Evolutionary conservation across 2,888 invertebrate species (phyloP).

Genomic region (Peribatodes rhomboidaria): DNA sequence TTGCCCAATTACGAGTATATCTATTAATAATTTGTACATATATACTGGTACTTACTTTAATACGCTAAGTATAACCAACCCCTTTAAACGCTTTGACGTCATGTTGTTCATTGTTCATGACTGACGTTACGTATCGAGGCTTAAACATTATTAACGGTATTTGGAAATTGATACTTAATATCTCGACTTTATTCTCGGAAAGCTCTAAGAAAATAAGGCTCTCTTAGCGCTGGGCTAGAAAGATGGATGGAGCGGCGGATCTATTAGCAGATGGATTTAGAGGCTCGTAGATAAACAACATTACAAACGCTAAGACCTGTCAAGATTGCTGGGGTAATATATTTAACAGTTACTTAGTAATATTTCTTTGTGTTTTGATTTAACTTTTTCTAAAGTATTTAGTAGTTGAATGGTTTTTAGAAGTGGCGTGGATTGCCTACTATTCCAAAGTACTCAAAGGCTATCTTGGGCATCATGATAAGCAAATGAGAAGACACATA

Average conservation of each 20-base stretch:
- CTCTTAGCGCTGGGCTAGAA: slow-evolving; percentile 4
- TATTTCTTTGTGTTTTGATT: background rate
- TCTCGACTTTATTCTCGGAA: slow-evolving; percentile 14
- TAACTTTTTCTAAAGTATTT: too few relatives aligned
- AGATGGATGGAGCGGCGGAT: slow-evolving; percentile 20
- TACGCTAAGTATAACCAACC: background rate
- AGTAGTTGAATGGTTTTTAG: too few relatives aligned
- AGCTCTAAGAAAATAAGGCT: slow-evolving; percentile 18
- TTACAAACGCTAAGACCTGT: slow-evolving; percentile 4
- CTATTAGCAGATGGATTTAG: slow-evolving; percentile 24
- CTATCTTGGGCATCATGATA: too few relatives aligned
- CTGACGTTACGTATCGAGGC: slow-evolving; percentile 7
- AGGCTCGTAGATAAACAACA: slow-evolving; percentile 5
- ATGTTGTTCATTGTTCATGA: slow-evolving; percentile 2
- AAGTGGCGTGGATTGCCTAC: too few relatives aligned
- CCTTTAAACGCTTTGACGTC: background rate
- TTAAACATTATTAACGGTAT: slow-evolving; percentile 23
- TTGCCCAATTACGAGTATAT: too few relatives aligned
- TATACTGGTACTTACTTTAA: too few relatives aligned
- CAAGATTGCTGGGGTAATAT: background rate
- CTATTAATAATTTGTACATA: too few relatives aligned
- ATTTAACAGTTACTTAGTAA: background rate
- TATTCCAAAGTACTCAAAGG: too few relatives aligned
- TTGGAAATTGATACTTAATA: slow-evolving; percentile 30
- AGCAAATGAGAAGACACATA: too few relatives aligned